These are phyloP conservation scores for Apistogramma diplotaenia DNA, from an alignment of 2,113 vertebrate genomes.

Conservation along the genomic window DNA sequence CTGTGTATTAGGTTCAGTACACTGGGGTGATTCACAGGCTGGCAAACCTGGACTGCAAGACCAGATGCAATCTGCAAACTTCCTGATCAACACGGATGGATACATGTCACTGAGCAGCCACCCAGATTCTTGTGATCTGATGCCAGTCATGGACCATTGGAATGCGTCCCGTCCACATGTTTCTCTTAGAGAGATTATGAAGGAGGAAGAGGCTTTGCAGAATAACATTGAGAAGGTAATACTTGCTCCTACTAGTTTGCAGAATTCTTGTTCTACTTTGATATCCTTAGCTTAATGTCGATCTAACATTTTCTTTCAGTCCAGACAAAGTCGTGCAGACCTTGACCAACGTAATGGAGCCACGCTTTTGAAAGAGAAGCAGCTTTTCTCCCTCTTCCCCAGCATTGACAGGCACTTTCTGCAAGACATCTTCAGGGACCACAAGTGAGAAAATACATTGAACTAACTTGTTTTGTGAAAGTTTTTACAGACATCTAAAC, in stretches of 20 bases:
- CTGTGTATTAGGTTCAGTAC: constrained; percentile 47
- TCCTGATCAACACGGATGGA: constrained; percentile 48
- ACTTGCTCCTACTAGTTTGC: neutral
- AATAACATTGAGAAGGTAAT: constrained; percentile 84
- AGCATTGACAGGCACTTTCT: constrained; percentile 89
- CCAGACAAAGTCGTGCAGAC: constrained; percentile 74
- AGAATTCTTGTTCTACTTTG: neutral
- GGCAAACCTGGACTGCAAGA: constrained; percentile 28
- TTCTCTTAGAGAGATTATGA: constrained; percentile 92
- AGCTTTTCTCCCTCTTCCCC: constrained; percentile 89
- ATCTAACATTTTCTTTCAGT: constrained; percentile 63
- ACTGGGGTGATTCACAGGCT: constrained; percentile 46
- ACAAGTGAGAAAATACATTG: constrained; percentile 84
- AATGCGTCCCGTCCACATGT: constrained; percentile 81
- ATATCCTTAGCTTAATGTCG: neutral
- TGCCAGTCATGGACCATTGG: constrained; percentile 90
- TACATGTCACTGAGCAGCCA: constrained; percentile 35
- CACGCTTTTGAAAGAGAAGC: constrained; percentile 86
- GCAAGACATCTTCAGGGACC: constrained; percentile 90
- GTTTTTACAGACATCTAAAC: neutral
- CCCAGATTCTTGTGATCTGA: constrained; percentile 56
- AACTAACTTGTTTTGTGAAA: neutral
- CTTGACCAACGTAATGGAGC: constrained; percentile 85
- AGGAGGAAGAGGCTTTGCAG: constrained; percentile 90
- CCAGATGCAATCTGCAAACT: neutral